A percentile compares a stretch with the other conserved stretches of the same genome.
Conservation (phyloP, 2,888 invertebrate genomes). For the Cantharis flavilabris region DNA sequence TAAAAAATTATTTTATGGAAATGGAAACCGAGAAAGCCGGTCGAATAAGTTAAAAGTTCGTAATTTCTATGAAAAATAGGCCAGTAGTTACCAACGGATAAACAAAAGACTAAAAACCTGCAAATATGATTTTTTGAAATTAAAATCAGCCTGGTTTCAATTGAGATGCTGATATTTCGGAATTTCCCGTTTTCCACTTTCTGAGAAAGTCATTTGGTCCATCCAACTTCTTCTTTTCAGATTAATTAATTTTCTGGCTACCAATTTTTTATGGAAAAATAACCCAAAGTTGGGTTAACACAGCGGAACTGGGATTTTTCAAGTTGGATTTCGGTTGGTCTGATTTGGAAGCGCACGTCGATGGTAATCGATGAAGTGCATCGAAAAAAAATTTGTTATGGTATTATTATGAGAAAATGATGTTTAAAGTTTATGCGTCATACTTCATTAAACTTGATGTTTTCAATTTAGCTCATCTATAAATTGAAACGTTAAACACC, state of each 20-base stretch:
- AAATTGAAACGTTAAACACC: slow-evolving; percentile 5
- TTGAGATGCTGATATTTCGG: too few relatives aligned
- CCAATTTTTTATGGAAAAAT: too few relatives aligned
- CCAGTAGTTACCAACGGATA: too few relatives aligned
- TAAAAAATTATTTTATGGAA: not conserved
- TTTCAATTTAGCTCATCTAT: not conserved
- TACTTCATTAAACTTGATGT: not conserved
- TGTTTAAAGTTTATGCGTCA: not conserved
- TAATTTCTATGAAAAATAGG: not conserved
- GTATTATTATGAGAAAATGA: not conserved
- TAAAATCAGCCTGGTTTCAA: too few relatives aligned
- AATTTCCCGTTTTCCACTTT: too few relatives aligned
- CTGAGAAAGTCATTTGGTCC: too few relatives aligned
- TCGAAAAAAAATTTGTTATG: not conserved
- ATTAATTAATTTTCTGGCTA: too few relatives aligned
- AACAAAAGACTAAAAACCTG: too few relatives aligned
- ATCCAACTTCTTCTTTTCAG: too few relatives aligned
- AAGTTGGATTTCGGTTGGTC: not conserved
- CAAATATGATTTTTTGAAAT: too few relatives aligned
- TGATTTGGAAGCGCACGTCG: not conserved
- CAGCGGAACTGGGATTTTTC: not conserved
- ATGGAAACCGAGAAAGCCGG: not conserved
- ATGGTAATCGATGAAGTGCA: not conserved
- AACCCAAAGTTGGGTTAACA: not conserved
- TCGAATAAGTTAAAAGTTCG: not conserved